Evolutionary conservation across 2,113 vertebrate species (phyloP).

Genomic region (Poeciliopsis occidentalis): DNA sequence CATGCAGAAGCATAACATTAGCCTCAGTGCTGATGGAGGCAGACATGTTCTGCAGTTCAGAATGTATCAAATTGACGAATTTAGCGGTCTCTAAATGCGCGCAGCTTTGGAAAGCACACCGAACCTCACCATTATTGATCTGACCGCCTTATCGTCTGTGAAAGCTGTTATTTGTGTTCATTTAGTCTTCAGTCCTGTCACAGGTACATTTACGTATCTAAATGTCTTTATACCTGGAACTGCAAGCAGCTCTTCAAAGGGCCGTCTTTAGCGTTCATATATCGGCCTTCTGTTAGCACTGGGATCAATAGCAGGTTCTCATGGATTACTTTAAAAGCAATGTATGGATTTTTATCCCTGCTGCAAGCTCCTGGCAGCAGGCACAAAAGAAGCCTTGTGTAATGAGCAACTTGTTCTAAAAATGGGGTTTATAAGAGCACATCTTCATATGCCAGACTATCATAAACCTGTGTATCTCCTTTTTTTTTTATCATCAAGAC

Average conservation of each 20-base stretch:
- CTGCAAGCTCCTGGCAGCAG: background rate
- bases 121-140: background rate
- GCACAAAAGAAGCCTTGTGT: background rate
- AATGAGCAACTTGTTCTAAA: constrained; percentile 17
- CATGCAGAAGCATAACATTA: background rate
- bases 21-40: background rate
- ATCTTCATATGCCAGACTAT: constrained; percentile 21
- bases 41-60: background rate
- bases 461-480: constrained; percentile 15
- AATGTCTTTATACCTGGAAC: background rate
- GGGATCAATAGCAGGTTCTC: constrained; percentile 20
- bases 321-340: constrained; percentile 32
- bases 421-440: constrained; percentile 13
- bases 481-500: background rate
- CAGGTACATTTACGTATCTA: background rate
- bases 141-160: background rate
- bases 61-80: background rate
- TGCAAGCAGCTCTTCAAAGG: background rate
- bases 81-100: background rate
- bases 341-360: constrained; percentile 11
- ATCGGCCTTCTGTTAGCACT: constrained; percentile 5
- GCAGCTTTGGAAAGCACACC: too few species aligned
- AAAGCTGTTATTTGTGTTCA: background rate
- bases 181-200: constrained; percentile 3
- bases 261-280: background rate